phyloP scores from a whole-genome alignment of 2,113 vertebrate species.

The Platanista minor region DNA sequence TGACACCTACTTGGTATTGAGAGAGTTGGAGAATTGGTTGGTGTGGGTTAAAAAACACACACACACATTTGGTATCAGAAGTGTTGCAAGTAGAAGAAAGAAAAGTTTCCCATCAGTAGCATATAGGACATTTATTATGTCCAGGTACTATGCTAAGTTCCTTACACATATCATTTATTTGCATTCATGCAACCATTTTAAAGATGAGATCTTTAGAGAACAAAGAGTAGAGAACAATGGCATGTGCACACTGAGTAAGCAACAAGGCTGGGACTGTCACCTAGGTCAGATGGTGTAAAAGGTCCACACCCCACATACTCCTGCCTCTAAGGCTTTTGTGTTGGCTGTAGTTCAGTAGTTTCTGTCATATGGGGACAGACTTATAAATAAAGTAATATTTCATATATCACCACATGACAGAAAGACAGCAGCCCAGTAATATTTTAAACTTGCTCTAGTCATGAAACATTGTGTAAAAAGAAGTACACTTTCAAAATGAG shows the following conservation, averaged over 20 bases:
- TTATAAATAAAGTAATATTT: conserved; percentile 24
- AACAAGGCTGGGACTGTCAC: not conserved
- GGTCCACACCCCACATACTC: no score
- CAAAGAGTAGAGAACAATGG: not conserved
- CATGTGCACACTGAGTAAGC: not conserved
- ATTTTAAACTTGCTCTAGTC: conserved; percentile 25
- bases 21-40: not conserved
- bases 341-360: not conserved
- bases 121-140: not conserved
- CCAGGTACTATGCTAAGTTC: not conserved
- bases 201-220: not conserved
- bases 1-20: not conserved
- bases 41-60: no score
- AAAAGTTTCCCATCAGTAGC: not conserved
- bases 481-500: conserved; percentile 41
- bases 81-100: not conserved
- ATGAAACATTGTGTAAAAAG: conserved; percentile 24
- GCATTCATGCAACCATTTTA: not conserved
- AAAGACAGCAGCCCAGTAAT: not conserved
- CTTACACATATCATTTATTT: not conserved
- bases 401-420: not conserved
- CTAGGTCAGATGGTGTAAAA: not conserved
- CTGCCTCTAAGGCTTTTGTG: not conserved
- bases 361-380: not conserved
- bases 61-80: not conserved